Base-by-base conservation (phyloP, 2,888 invertebrate genomes). In the Oxystoma pomonae region DNA sequence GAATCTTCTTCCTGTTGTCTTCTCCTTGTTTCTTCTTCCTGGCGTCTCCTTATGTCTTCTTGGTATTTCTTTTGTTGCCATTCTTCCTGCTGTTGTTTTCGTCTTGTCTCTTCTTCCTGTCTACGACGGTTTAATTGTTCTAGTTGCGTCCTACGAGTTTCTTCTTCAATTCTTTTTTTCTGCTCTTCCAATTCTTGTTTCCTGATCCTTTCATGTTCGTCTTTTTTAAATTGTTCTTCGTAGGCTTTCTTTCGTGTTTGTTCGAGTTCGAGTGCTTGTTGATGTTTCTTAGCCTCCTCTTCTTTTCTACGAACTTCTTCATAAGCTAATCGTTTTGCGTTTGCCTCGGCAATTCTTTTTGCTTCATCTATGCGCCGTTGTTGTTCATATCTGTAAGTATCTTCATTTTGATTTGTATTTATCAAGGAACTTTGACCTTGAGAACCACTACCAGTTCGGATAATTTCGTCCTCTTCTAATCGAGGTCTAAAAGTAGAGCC, bases 21-120 rank as follows among this genome's bases (percentile, higher is more conserved):
- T 59, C 57, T 58, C 55, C 57, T 59, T 50, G 19, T 58, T 49
- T 57, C 63, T 59, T 60, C 52, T 35, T 56, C 49, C 19, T 60
- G 55, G 16, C 35, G 21, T 50, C 60, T 16, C 50, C 56, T 35
- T 3, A 35, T 3, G 12, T 35, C 35, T 35, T 35, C 35, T 35
- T 35, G 35, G 35, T 35, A 35, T n/a, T n/a, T n/a, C 35, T 35
- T 55, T 35, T 60, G 63, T n/a, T 53, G 51, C 59, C 65, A 71
- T 63, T 65, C 72, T 60, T 68, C 73, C 57, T 61, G 73, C 50
- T 73, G 74, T 59, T 72, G 74, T 16, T 67, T 69, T 49, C 68
- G 70, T 49, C 70, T 69, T 58, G 18, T 16, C 57, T 57, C 19
- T 19, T 57, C 57, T 57, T 35, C 58, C 49, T 18, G 18, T 35